phyloP scores from a whole-genome alignment of 2,113 vertebrate species.

The Eupsittula cactorum region DNA sequence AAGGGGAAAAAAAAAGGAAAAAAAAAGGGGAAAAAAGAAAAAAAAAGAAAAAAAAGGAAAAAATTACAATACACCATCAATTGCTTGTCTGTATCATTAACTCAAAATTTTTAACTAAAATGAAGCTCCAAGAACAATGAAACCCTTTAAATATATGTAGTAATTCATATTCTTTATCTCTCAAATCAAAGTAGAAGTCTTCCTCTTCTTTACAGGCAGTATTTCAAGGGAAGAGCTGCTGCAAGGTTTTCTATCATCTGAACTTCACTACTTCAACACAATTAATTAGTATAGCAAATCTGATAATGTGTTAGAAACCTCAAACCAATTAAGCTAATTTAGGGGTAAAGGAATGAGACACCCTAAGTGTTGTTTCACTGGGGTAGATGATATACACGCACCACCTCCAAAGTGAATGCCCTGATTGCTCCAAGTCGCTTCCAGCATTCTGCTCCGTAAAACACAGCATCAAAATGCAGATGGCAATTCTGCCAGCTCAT shows the following conservation, averaged over 20 bases:
- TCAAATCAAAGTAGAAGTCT: not conserved
- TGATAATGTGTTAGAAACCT: not conserved
- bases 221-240: not conserved
- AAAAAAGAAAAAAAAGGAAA: not conserved
- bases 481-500: not conserved
- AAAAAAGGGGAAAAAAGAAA: not conserved
- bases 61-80: not conserved
- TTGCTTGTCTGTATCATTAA: not conserved
- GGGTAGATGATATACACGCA: not conserved
- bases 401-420: accelerated
- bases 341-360: not conserved
- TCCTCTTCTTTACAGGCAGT: not conserved
- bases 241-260: not conserved
- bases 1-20: too few species aligned
- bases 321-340: not conserved
- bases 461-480: not conserved
- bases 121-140: not conserved
- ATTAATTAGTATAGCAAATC: not conserved
- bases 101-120: not conserved
- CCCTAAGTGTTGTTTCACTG: not conserved
- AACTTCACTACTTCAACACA: not conserved
- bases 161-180: not conserved
- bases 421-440: not conserved
- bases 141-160: not conserved
- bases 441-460: not conserved